These are phyloP conservation scores for Cataglyphis albicans DNA, from an alignment of 2,888 invertebrate species.

Conservation along the genomic window DNA sequence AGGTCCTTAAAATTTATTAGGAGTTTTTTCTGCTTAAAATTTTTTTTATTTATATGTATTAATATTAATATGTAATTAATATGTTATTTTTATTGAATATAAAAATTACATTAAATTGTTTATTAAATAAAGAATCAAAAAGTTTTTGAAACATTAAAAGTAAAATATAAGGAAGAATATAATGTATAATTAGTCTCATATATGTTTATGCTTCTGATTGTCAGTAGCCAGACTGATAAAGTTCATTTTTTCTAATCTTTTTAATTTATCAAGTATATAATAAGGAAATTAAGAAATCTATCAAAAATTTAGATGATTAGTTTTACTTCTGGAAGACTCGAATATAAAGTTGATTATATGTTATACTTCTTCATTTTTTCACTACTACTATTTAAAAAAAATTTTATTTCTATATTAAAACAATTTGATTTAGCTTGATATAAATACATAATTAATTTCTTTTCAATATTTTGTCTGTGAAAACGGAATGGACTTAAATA, in stretches of 20 bases:
- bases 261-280: not conserved
- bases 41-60: not conserved
- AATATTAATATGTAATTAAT: not conserved
- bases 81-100: not conserved
- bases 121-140: not conserved
- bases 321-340: not conserved
- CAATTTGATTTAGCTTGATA: not conserved
- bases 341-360: not conserved
- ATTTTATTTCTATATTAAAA: not conserved
- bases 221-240: not conserved
- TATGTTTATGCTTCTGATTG: not conserved
- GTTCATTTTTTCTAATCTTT: not conserved
- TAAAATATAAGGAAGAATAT: not conserved
- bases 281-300: not conserved
- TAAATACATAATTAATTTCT: not conserved
- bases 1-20: slow-evolving; percentile 4
- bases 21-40: not conserved
- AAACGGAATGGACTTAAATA: not conserved
- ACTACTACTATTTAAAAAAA: no score
- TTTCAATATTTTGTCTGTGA: not conserved
- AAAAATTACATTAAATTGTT: not conserved
- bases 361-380: not conserved
- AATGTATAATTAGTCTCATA: not conserved
- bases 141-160: not conserved
- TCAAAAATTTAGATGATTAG: not conserved